Percentiles rank a stretch among this genome's conserved stretches.
Evolutionary conservation across 2,113 vertebrate genomes (phyloP).

Genomic region (Aviceda subcristata): DNA sequence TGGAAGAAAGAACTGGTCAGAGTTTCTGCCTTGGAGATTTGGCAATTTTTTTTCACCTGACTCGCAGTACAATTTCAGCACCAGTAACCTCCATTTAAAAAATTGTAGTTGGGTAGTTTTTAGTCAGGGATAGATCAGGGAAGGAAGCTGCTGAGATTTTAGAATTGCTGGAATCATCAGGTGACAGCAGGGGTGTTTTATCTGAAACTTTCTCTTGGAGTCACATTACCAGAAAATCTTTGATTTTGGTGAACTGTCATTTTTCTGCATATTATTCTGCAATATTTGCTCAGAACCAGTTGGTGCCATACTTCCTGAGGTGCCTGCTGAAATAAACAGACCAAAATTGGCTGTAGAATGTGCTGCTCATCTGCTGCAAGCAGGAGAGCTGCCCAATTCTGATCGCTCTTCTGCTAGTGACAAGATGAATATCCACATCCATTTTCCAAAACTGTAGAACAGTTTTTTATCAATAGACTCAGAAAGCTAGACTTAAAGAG

Average conservation of each 20-base stretch:
- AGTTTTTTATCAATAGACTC: background rate
- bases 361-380: background rate
- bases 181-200: background rate
- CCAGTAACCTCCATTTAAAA: background rate
- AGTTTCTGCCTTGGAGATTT: background rate
- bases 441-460: background rate
- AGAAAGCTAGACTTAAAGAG: background rate
- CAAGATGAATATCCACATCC: background rate
- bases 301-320: accelerated
- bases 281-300: background rate
- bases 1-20: background rate
- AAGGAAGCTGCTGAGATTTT: background rate
- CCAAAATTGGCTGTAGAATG: background rate
- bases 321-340: background rate
- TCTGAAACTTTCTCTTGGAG: background rate
- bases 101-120: background rate
- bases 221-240: background rate
- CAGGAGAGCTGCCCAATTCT: background rate
- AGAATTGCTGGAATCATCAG: background rate
- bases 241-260: background rate
- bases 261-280: background rate
- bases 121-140: background rate
- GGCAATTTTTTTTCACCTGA: accelerated
- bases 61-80: background rate
- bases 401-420: background rate